Evolutionary conservation across 2,797 vertebrate species (phyloP).

Genomic region (Gila robusta): DNA sequence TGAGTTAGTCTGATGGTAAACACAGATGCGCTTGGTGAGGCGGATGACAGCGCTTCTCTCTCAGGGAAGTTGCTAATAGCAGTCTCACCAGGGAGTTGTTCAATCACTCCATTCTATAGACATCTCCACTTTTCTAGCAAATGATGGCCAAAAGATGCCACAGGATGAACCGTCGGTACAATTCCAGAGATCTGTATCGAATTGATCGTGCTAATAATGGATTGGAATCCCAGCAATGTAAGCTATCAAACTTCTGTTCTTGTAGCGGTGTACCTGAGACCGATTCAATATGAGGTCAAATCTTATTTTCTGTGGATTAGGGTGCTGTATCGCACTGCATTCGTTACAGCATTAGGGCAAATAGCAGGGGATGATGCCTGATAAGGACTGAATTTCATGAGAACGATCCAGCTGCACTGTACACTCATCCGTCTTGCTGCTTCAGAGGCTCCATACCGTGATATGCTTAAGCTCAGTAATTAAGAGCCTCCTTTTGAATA

Average conservation of each 20-base stretch:
- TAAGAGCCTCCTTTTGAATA: conserved; percentile 8
- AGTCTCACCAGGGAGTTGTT: conserved; percentile 40
- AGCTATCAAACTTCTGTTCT: conserved; percentile 19
- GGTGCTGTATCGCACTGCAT: conserved; percentile 1
- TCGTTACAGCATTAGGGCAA: conserved; percentile 37
- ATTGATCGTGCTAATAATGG: conserved; percentile 23
- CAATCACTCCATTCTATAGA: conserved; percentile 42
- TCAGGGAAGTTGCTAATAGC: conserved; percentile 58
- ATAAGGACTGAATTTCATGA: conserved; percentile 22
- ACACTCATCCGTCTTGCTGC: background rate
- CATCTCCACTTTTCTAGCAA: conserved; percentile 32
- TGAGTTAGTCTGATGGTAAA: conserved; percentile 63
- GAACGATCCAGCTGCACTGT: background rate
- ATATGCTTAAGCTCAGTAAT: conserved; percentile 16
- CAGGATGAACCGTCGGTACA: conserved; percentile 7
- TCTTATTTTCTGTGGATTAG: conserved; percentile 37
- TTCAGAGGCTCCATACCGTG: conserved; percentile 9
- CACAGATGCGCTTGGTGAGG: conserved; percentile 60
- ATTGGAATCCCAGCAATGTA: conserved; percentile 8
- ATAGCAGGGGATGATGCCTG: conserved; percentile 19
- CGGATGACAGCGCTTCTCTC: conserved; percentile 57
- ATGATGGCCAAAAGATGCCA: conserved; percentile 28
- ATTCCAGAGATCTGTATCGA: conserved; percentile 40
- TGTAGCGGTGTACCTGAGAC: background rate
- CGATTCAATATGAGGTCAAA: conserved; percentile 16